Percentiles rank a stretch among this genome's conserved stretches.
Conservation (phyloP, 2,888 invertebrate species). For the Nemotelus nigrinus region DNA sequence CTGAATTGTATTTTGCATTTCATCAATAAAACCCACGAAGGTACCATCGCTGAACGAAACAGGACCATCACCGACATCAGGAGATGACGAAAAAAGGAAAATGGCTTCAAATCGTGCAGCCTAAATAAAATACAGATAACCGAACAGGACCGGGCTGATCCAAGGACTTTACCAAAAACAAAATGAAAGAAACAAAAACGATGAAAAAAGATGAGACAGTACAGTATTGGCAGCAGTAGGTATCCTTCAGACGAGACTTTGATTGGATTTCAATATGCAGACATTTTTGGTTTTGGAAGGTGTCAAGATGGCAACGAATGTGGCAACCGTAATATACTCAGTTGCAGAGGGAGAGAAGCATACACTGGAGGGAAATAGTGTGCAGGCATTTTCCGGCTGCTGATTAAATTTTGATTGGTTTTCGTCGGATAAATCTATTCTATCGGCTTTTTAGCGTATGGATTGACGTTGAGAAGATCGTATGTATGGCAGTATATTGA, state of each 20-base stretch:
- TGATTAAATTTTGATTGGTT: conserved; percentile 35
- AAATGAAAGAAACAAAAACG: neutral
- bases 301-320: conserved; percentile 10
- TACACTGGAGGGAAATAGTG: neutral
- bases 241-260: conserved; percentile 31
- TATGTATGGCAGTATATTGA: no score
- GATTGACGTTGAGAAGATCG: no score
- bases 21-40: neutral
- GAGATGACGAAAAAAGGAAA: no score
- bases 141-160: neutral
- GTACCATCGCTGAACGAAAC: neutral
- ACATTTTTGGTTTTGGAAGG: conserved; percentile 27
- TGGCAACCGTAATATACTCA: neutral
- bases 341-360: neutral
- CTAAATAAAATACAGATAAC: no score
- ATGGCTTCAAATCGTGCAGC: no score
- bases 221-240: neutral
- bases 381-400: conserved; percentile 12
- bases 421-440: neutral
- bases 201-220: neutral
- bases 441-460: neutral
- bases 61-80: neutral
- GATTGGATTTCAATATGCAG: conserved; percentile 35
- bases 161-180: neutral
- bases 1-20: conserved; percentile 28